Evolutionary conservation across 1,140 invertebrate genomes (phyloP).

Genomic region (Drosophila melanica): DNA sequence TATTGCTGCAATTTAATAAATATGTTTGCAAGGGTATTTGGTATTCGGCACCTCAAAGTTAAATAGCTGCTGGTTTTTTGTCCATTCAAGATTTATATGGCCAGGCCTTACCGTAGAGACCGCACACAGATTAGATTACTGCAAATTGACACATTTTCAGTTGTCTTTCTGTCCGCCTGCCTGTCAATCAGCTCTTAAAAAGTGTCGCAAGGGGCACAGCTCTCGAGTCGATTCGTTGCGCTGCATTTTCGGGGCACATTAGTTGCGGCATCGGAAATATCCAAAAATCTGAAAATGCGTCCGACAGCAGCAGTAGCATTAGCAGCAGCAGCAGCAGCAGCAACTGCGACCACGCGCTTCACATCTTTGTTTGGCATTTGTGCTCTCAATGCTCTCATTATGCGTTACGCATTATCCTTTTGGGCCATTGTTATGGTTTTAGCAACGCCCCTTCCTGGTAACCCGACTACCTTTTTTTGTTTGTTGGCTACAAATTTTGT

Average conservation of each 20-base stretch:
- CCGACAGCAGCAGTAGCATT: not conserved
- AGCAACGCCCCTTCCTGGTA: conserved; percentile 76
- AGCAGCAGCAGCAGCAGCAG: conserved; percentile 1
- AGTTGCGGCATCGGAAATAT: conserved; percentile 17
- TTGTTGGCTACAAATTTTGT: conserved; percentile 63
- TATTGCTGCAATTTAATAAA: not conserved
- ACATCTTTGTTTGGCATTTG: conserved; percentile 20
- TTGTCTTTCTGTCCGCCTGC: conserved; percentile 43
- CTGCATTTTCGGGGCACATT: conserved; percentile 49
- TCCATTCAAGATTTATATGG: conserved; percentile 34
- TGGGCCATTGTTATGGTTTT: conserved; percentile 62
- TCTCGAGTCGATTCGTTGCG: conserved; percentile 62
- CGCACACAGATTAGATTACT: conserved; percentile 80
- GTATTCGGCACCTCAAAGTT: not conserved
- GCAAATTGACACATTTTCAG: conserved; percentile 77
- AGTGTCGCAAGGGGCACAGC: conserved; percentile 42
- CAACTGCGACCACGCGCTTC: conserved; percentile 20
- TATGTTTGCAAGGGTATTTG: conserved; percentile 2
- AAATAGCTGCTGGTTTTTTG: not conserved
- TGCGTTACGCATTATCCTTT: conserved; percentile 73
- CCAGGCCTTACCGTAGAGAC: conserved; percentile 26
- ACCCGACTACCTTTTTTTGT: conserved; percentile 60
- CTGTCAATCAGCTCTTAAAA: conserved; percentile 36
- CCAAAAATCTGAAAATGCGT: not conserved
- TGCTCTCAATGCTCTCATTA: conserved; percentile 45